Conservation (phyloP, 30 jellyfish, hydroid and myxozoan genomes). For the Chrysaora quinquecirrha region DNA sequence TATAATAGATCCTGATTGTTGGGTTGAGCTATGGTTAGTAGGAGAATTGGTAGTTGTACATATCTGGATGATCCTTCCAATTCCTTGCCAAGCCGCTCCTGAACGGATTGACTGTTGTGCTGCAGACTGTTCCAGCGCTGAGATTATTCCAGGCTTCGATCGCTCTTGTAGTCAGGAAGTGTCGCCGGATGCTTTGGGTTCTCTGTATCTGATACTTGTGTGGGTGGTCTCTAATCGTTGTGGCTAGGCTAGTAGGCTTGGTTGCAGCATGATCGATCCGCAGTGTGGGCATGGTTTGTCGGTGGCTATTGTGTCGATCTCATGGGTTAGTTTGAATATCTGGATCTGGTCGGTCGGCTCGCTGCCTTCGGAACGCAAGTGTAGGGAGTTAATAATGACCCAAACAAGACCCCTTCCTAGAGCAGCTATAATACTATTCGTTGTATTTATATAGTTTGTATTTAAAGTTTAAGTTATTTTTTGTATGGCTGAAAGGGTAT, state of each 20-base stretch:
- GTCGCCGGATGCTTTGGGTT: background rate
- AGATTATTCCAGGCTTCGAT: background rate
- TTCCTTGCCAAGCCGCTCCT: background rate
- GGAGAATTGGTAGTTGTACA: background rate
- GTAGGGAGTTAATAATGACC: background rate
- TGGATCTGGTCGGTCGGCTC: background rate
- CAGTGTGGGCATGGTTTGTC: conserved; percentile 6
- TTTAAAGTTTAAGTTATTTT: too few species aligned
- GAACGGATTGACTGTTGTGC: background rate
- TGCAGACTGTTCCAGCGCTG: background rate
- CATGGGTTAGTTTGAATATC: background rate
- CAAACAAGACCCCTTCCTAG: too few species aligned
- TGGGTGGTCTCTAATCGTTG: background rate
- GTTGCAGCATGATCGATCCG: background rate
- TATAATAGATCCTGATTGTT: too few species aligned
- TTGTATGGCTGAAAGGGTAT: too few species aligned
- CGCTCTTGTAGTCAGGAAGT: background rate
- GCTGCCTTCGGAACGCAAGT: background rate
- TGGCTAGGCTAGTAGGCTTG: background rate
- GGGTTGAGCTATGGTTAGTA: too few species aligned
- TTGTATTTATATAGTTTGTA: too few species aligned
- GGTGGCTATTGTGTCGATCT: conserved; percentile 13
- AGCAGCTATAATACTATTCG: too few species aligned
- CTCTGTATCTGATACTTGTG: background rate
- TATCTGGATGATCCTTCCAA: background rate